Evolutionary conservation across 2,113 vertebrate species (phyloP).

Genomic region (Lepisosteus osseus): DNA sequence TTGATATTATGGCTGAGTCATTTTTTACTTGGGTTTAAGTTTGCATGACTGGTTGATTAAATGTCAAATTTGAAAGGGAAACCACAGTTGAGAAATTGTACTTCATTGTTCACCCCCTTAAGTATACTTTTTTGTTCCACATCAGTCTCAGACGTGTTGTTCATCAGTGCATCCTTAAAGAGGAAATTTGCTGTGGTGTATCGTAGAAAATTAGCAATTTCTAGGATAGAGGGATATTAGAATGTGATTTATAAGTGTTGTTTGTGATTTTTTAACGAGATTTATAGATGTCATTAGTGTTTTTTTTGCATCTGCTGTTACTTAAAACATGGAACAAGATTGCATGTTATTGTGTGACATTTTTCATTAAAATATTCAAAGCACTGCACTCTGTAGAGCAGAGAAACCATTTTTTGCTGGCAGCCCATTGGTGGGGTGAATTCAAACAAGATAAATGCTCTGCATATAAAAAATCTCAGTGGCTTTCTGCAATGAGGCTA

Average conservation of each 20-base stretch:
- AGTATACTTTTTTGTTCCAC: no score
- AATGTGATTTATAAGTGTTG: background rate
- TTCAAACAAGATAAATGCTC: conserved; percentile 40
- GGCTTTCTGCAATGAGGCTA: conserved; percentile 12
- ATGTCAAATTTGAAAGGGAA: no score
- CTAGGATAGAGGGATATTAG: background rate
- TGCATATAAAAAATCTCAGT: conserved; percentile 28
- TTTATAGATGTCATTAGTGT: no score
- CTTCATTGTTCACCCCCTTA: no score
- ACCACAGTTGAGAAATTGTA: no score
- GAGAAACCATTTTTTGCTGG: conserved; percentile 21
- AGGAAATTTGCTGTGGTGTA: background rate
- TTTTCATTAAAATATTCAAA: conserved; percentile 21
- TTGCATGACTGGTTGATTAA: no score
- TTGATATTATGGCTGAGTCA: no score
- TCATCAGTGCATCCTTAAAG: background rate
- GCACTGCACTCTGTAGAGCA: conserved; percentile 12
- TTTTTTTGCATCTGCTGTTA: background rate
- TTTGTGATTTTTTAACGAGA: background rate
- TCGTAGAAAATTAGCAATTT: background rate
- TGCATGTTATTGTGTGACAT: background rate
- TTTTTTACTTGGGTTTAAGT: no score
- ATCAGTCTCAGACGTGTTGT: no score
- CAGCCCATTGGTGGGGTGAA: conserved; percentile 21
- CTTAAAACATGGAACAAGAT: background rate